Evolutionary conservation across 2,113 vertebrate species (phyloP), one percentile per base, ranked within the genome.

Genomic region (Buteo buteo): DNA sequence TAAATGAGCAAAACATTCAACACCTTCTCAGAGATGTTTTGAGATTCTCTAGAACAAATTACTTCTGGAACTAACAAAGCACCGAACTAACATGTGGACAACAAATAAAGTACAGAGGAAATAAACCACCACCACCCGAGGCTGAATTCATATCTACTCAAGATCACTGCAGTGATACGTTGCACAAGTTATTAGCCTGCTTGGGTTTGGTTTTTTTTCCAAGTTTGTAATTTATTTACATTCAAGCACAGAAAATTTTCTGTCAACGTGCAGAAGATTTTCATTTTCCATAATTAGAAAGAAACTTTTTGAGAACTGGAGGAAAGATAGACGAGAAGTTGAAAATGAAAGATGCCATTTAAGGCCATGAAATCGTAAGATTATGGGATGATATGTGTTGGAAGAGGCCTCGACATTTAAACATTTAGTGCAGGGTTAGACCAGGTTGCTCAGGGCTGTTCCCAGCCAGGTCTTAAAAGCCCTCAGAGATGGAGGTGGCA

Each of bases 1-100:
- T 29, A 74, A 96, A 89, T 52, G 84, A 95, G 82, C 82, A 88
- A 88, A 94, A 70, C 61, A 34, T 36, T 70, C 82, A 34, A 38
- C 88, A 86, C 76, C 80, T 90, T 86, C 85, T 70, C 45, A 38
- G 72, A 85, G 82, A 92, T 14, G 67, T 50, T 90, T 57, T 45
- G 69, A 83, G 92, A 88, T 88, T 73, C 88, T 8, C 7, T 3
- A 42, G 55, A 92, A 59, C 55, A 93, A 88, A 94, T 80, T 49
- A 65, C 64, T 95, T 32, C 67, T 86, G 79, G 29, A 88, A 64
- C 64, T 73, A 85, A 86, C 72, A 94, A 84, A 80, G 45, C 82
- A 67, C 42, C 8, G 3, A 91, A 86, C 67, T 62, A 90, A 78
- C 76, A 49, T 49, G 26, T 1, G 22, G 73, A 47, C 36, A 86